phyloP scores from a whole-genome alignment of 2,888 invertebrate genomes.

The Luffia ferchaultella region DNA sequence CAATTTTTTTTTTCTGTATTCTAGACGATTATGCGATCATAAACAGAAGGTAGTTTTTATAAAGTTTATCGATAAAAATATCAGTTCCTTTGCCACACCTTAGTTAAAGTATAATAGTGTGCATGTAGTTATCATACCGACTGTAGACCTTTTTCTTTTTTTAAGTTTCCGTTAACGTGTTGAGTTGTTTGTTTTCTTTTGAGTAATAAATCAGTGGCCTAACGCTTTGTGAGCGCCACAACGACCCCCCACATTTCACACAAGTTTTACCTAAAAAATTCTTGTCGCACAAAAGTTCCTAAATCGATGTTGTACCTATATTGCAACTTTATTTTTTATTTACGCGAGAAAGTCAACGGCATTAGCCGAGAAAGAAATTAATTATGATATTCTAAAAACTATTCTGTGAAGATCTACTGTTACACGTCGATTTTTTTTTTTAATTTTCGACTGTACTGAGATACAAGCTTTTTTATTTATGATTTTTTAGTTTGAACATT shows the following conservation, averaged over 20 bases:
- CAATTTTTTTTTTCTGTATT: slow-evolving; percentile 3
- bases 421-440: neutral
- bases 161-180: neutral
- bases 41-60: slow-evolving; percentile 45
- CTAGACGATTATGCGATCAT: slow-evolving; percentile 34
- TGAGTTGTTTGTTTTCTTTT: slow-evolving; percentile 12
- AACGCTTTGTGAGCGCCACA: neutral
- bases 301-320: neutral
- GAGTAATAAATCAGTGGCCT: too few species aligned
- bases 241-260: neutral
- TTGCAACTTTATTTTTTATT: neutral
- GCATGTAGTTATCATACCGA: slow-evolving; percentile 39
- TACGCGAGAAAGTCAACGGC: neutral
- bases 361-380: neutral
- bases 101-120: slow-evolving; percentile 54
- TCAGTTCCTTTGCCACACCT: slow-evolving; percentile 66
- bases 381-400: neutral
- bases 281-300: neutral
- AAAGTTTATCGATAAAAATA: slow-evolving; percentile 43
- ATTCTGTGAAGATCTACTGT: neutral
- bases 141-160: neutral
- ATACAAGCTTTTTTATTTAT: slow-evolving; percentile 33
- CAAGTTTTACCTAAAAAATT: neutral
- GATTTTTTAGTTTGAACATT: neutral
- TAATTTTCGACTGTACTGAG: slow-evolving; percentile 30